Evolutionary conservation across 2,888 invertebrate genomes (phyloP), one percentile per base, ranked within the genome.

Genomic region (Euproctis similis): DNA sequence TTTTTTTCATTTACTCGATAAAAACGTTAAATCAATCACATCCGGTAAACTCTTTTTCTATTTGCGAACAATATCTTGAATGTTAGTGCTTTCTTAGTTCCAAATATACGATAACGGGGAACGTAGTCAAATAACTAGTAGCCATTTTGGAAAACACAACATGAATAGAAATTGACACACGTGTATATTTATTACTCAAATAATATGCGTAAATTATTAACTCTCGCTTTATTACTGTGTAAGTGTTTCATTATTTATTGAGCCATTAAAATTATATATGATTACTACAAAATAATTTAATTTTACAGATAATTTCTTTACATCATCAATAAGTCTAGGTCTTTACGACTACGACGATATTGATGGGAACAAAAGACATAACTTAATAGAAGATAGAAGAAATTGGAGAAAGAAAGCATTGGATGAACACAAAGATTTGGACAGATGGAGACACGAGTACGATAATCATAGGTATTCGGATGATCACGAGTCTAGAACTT

Each of bases 221-320:
- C 78, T 36, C 53, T 80, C 39, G 75, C 76, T 4, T 60, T 82
- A 34, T 52, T 82, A 28, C 64, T 82, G 18, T 82, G 82, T 82
- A 64, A 75, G 78, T 70, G 7, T 19, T 30, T 21, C 12, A 34
- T 37, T 49, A 43, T 26, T 7, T 35, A 6, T 3, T 11, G 14
- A 23, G 17, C 13, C 19, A 25, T 18, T 19, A 13, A 4, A 14
- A 14, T 14, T n/a, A 4, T 14, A 14, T 14, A 14, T 6, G 14
- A 14, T 4, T 6, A 14, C 6, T 14, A 14, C 6, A 14, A 10
- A 20, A 22, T n/a, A 13, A 12, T 8, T 19, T 20, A 24, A 24
- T 24, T 40, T 74, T 70, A 17, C 64, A 81, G 81, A 81, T 63
- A 66, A 81, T 47, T 48, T 78, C 31, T 43, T 77, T 31, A 59